Conservation (phyloP, 1,140 invertebrate species). For the Ceratoteleas bidentatus region DNA sequence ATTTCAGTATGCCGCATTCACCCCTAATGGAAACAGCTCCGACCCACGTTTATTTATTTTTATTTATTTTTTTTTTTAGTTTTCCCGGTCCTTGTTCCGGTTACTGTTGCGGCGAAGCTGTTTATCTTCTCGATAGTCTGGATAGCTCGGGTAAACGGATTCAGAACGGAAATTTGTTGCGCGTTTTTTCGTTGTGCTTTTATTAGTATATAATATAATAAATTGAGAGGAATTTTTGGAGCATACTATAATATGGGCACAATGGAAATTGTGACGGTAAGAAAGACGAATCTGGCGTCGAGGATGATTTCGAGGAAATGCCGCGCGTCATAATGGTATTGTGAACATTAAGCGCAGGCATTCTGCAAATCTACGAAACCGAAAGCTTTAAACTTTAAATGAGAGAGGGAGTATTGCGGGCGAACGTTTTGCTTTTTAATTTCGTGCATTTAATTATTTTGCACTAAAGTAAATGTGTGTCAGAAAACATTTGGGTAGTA, state of each 20-base stretch:
- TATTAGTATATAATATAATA: slow-evolving; percentile 25
- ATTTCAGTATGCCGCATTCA: neutral
- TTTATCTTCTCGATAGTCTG: slow-evolving; percentile 10
- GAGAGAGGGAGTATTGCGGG: neutral
- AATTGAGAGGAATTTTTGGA: slow-evolving; percentile 35
- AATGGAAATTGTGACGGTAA: slow-evolving; percentile 41
- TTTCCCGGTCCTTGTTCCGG: neutral
- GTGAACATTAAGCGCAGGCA: slow-evolving; percentile 32
- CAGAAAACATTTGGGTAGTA: no score
- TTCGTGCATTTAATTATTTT: no score
- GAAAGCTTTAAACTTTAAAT: slow-evolving; percentile 27
- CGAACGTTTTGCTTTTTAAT: neutral
- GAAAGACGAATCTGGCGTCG: slow-evolving; percentile 28
- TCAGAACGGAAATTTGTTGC: slow-evolving; percentile 35
- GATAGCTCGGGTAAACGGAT: slow-evolving; percentile 10
- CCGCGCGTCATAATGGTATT: slow-evolving; percentile 7
- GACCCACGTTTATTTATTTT: neutral
- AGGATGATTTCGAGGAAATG: slow-evolving; percentile 7
- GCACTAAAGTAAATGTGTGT: no score
- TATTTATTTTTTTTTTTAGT: no score
- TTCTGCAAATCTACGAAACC: slow-evolving; percentile 34
- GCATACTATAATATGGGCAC: slow-evolving; percentile 34
- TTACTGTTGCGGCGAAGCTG: slow-evolving; percentile 9
- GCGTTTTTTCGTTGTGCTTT: slow-evolving; percentile 26
- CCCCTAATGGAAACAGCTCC: neutral